Evolutionary conservation across 1,140 invertebrate genomes (phyloP).

Genomic region (Gryon sp.): DNA sequence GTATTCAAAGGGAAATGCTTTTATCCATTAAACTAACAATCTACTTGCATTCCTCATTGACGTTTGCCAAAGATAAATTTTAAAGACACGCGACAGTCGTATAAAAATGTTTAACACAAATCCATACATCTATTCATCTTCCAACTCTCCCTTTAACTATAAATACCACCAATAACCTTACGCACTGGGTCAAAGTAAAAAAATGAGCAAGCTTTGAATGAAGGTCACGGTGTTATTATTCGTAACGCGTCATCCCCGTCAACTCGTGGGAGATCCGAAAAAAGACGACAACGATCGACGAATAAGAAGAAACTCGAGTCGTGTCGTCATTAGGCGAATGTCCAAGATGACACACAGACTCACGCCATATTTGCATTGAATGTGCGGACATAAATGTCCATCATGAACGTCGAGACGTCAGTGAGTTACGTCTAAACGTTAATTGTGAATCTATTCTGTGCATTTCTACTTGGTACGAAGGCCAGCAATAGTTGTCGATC

Average conservation of each 20-base stretch:
- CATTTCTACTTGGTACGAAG: slow-evolving; percentile 62
- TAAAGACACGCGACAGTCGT: background rate
- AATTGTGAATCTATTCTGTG: slow-evolving; percentile 70
- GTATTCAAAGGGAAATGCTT: too few relatives aligned
- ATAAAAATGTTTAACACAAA: slow-evolving; percentile 27
- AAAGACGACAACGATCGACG: slow-evolving; percentile 33
- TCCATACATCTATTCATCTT: slow-evolving; percentile 29
- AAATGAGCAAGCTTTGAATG: slow-evolving; percentile 27
- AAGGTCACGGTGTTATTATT: slow-evolving; percentile 52
- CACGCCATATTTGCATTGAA: slow-evolving; percentile 69
- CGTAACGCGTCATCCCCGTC: slow-evolving; percentile 51
- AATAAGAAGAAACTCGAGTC: slow-evolving; percentile 49
- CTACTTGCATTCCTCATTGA: background rate
- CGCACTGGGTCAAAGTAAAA: slow-evolving; percentile 12
- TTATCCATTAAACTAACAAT: too few relatives aligned
- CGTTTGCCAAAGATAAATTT: slow-evolving; percentile 1
- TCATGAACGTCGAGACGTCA: slow-evolving; percentile 41
- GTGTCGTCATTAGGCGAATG: slow-evolving; percentile 66
- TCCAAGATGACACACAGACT: slow-evolving; percentile 58
- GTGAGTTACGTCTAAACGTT: slow-evolving; percentile 71
- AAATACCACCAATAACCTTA: slow-evolving; percentile 46
- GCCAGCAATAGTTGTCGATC: slow-evolving; percentile 67
- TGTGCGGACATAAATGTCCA: slow-evolving; percentile 69
- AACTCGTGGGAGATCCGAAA: slow-evolving; percentile 13
- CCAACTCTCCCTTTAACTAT: slow-evolving; percentile 16